Percentiles rank a stretch among this genome's conserved stretches.
These are phyloP conservation scores for Acleris literana DNA, from an alignment of 2,888 invertebrate genomes.

Conservation along the genomic window DNA sequence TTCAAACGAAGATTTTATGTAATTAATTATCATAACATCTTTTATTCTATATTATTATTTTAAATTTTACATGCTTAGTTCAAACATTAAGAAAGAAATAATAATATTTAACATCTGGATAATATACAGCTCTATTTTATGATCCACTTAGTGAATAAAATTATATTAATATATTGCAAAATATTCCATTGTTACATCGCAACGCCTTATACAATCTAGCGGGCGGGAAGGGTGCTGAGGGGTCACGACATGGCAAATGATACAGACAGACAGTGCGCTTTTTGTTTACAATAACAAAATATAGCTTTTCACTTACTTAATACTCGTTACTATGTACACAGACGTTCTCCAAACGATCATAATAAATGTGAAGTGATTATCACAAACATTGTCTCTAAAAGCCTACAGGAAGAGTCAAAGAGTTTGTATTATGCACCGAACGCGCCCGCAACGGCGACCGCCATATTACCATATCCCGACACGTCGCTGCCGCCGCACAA, in stretches of 20 bases:
- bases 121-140: conserved; percentile 79
- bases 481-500: conserved; percentile 22
- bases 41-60: conserved; percentile 84
- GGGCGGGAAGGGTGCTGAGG: conserved; percentile 31
- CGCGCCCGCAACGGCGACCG: conserved; percentile 1
- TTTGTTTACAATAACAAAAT: conserved; percentile 76
- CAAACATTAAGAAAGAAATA: conserved; percentile 83
- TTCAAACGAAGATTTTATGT: conserved; percentile 79
- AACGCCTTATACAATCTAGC: conserved; percentile 56
- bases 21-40: conserved; percentile 84
- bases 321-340: conserved; percentile 66
- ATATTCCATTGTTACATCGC: conserved; percentile 79
- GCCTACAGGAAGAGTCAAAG: conserved; percentile 63
- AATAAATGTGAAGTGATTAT: conserved; percentile 65
- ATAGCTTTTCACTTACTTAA: conserved; percentile 73
- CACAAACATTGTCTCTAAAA: conserved; percentile 74
- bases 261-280: conserved; percentile 59
- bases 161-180: conserved; percentile 78
- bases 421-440: conserved; percentile 52
- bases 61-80: conserved; percentile 84
- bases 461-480: neutral
- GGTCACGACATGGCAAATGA: conserved; percentile 65
- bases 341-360: conserved; percentile 65
- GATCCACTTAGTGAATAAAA: conserved; percentile 76
- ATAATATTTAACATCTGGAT: conserved; percentile 83